Evolutionary conservation across 2,888 invertebrate genomes (phyloP).

Genomic region (Graphium colonna): DNA sequence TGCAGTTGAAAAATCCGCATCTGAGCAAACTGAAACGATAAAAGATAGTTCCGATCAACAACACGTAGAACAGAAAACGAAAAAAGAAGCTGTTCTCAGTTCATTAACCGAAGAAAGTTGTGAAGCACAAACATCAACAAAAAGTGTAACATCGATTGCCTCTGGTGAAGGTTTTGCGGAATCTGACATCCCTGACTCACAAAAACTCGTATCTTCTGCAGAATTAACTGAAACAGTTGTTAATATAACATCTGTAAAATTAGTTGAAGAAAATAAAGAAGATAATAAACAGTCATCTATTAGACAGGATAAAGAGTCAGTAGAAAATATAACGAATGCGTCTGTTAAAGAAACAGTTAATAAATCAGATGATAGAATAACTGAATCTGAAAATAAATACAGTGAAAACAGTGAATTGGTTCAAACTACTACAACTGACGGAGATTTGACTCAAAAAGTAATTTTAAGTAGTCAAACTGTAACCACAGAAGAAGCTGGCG

Average conservation of each 20-base stretch:
- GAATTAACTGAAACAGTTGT: neutral
- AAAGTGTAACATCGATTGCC: neutral
- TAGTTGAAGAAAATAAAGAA: neutral
- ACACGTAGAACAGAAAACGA: neutral
- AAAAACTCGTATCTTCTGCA: neutral
- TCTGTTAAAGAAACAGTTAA: neutral
- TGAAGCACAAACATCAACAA: slow-evolving; percentile 33
- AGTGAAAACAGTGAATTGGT: neutral
- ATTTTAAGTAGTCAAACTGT: slow-evolving; percentile 60
- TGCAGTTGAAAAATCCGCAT: slow-evolving; percentile 2
- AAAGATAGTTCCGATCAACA: neutral
- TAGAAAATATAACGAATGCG: neutral
- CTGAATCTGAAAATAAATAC: slow-evolving; percentile 18
- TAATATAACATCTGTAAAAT: neutral
- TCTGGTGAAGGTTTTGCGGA: neutral
- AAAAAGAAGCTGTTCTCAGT: neutral
- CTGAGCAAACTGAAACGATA: neutral
- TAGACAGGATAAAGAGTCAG: neutral
- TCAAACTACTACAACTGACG: slow-evolving; percentile 38
- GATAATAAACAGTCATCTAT: neutral
- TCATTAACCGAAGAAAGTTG: neutral
- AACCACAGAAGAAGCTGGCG: slow-evolving; percentile 54
- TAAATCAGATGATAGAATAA: slow-evolving; percentile 7
- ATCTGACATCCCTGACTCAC: neutral
- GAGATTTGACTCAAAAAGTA: slow-evolving; percentile 35